These are phyloP conservation scores for Syngnathus rostellatus DNA, from an alignment of 2,797 vertebrate species.

Conservation along the genomic window DNA sequence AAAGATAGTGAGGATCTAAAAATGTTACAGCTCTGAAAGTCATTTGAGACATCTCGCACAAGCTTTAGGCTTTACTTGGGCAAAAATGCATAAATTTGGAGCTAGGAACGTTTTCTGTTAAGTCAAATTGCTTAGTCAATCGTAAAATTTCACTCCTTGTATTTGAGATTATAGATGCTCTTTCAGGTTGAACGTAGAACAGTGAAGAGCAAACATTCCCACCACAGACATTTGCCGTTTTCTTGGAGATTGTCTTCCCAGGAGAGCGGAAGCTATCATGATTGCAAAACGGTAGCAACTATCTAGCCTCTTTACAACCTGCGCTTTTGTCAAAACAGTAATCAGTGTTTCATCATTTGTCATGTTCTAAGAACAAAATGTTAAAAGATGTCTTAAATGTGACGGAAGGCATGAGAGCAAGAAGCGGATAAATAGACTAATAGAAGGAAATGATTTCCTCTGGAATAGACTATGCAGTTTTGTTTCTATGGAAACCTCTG, in stretches of 20 bases:
- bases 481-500: background rate
- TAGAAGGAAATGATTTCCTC: background rate
- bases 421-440: background rate
- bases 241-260: background rate
- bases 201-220: no score
- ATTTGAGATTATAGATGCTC: no score
- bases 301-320: background rate
- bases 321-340: background rate
- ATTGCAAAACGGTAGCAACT: background rate
- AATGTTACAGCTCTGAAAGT: background rate
- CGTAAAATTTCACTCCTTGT: no score
- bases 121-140: background rate
- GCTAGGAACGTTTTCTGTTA: no score
- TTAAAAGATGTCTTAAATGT: background rate
- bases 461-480: background rate
- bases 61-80: no score
- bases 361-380: background rate
- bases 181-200: background rate
- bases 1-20: background rate
- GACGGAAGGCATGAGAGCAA: background rate
- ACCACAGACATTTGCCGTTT: background rate
- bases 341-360: background rate
- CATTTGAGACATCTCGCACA: no score
- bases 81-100: no score
- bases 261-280: background rate